These are phyloP conservation scores for Scortum barcoo DNA, from an alignment of 2,113 vertebrate species.

Conservation along the genomic window DNA sequence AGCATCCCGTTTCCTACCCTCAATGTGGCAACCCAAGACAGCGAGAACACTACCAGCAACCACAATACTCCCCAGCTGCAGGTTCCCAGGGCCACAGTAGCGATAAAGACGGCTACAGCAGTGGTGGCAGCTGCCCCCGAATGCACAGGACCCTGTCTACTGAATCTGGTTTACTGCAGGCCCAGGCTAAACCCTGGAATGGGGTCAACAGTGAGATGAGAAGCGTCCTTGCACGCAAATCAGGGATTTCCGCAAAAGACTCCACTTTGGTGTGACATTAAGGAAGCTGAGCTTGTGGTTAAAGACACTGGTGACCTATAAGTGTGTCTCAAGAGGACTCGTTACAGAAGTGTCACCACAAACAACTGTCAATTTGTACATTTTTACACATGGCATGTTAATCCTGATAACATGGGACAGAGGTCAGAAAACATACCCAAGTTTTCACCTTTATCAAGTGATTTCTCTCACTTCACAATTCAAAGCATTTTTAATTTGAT, in stretches of 20 bases:
- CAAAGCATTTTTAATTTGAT: conserved; percentile 1
- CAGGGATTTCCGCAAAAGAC: conserved; percentile 84
- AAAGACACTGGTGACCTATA: conserved; percentile 14
- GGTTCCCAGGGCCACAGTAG: conserved; percentile 67
- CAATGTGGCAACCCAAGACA: conserved; percentile 73
- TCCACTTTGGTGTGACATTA: conserved; percentile 90
- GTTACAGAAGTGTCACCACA: conserved; percentile 11
- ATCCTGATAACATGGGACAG: conserved; percentile 5
- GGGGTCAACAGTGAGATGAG: conserved; percentile 88
- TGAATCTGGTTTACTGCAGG: conserved; percentile 82
- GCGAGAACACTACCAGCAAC: conserved; percentile 67
- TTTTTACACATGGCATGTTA: conserved; percentile 28
- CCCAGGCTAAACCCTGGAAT: conserved; percentile 86
- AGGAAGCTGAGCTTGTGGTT: background rate
- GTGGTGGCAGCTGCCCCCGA: conserved; percentile 65
- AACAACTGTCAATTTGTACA: conserved; percentile 7
- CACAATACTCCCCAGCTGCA: conserved; percentile 67
- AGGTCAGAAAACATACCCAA: background rate
- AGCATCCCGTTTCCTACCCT: conserved; percentile 81
- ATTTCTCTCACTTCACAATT: conserved; percentile 24
- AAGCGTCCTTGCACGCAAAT: conserved; percentile 83
- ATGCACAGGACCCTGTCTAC: conserved; percentile 84
- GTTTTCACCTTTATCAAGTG: background rate
- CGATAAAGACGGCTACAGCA: conserved; percentile 72
- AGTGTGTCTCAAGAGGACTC: background rate